Evolutionary conservation across 2,797 vertebrate species (phyloP).

Genomic region (Acrocephalus scirpaceus): DNA sequence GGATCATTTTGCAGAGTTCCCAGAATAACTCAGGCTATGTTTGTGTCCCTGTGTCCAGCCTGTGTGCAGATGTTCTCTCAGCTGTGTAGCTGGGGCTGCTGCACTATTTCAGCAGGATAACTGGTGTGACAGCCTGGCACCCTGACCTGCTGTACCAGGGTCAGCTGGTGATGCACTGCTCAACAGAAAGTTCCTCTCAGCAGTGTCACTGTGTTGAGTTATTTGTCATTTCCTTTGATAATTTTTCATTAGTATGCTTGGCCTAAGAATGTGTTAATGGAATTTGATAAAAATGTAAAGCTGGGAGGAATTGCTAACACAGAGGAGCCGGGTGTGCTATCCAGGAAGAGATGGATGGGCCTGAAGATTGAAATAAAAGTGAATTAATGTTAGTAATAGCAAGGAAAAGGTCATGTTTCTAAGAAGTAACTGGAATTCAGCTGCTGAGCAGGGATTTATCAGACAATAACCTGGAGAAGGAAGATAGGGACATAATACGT

Average conservation of each 20-base stretch:
- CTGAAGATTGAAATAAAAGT: conserved; percentile 12
- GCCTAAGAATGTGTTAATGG: not conserved
- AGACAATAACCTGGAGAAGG: not conserved
- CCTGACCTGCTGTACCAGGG: not conserved
- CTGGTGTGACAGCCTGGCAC: not conserved
- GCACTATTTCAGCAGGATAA: not conserved
- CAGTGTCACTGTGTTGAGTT: not conserved
- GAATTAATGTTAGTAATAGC: conserved; percentile 27
- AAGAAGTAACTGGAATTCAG: not conserved
- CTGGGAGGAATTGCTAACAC: not conserved
- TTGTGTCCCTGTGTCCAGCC: not conserved
- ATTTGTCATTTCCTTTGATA: not conserved
- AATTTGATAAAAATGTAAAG: conserved; percentile 23
- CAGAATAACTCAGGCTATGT: not conserved
- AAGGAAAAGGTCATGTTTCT: conserved; percentile 5
- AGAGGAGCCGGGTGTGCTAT: not conserved
- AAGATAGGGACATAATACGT: not conserved
- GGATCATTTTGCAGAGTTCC: not conserved
- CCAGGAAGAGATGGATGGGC: conserved; percentile 8
- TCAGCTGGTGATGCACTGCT: not conserved
- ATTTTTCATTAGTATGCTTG: conserved; percentile 11
- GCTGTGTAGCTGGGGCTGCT: not conserved
- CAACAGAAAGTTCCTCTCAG: not conserved
- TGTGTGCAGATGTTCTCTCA: not conserved
- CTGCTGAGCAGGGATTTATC: not conserved